Evolutionary conservation across 2,888 invertebrate species (phyloP), one percentile per base, ranked within the genome.

Genomic region (Torymus texanus): DNA sequence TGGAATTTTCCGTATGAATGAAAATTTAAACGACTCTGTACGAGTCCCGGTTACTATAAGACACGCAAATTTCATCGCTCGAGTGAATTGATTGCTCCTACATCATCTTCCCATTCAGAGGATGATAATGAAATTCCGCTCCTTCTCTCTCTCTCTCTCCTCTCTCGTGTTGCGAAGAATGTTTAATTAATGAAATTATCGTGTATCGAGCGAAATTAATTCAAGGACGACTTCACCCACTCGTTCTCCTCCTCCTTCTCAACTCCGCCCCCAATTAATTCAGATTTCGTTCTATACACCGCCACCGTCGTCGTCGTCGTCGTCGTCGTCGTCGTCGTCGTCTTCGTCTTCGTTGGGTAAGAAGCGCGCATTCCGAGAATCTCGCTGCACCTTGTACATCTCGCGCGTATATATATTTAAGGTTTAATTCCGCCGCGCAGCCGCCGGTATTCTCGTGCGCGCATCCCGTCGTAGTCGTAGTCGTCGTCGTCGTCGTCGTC

Each of bases 121-220:
- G 16, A 56, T 18, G 65, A 4, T 74, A 58, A 65, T 65, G 65
- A 65, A 74, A 74, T 65, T 65, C 50, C 65, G 8, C 41, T 41
- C 41, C 8, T 8, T 41, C 41, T 41, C 41, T 41, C 41, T 5
- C 29, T 5, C 41, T 8, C 41, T 8, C 41, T 21, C 21, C 2
- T 56, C 3, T n/a, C 21, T 12, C 11, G 13, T 4, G 13, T 0
- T 8, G 11, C 13, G 13, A 56, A 29, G 74, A 74, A 74, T 74
- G 65, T 74, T 74, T 63, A 65, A 74, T 74, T 74, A 74, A 74
- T 29, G 63, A 56, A 65, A 74, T 65, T 56, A 65, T 74, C 58
- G 74, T 65, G 65, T 74, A 74, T 74, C 14, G 74, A 50, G 24
- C 14, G 51, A 66, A 75, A 75, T 67, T 56, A 74, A 66, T 63